Percentiles rank a stretch among this genome's conserved stretches.
Conservation (phyloP, 2,888 invertebrate species). For the Brenthis ino region DNA sequence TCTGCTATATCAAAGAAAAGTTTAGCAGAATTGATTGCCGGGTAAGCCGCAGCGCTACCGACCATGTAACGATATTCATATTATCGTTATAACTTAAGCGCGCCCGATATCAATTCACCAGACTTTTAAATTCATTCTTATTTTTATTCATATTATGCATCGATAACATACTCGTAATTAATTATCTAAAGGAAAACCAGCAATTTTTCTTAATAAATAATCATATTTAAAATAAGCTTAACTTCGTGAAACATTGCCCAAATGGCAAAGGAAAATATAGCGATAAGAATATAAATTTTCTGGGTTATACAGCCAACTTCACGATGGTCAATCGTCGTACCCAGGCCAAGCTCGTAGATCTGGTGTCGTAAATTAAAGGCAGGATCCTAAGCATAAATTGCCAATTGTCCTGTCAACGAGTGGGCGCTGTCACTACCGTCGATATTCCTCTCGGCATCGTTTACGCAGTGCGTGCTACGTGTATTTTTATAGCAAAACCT, state of each 20-base stretch:
- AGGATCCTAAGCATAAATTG: slow-evolving; percentile 58
- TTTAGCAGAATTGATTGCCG: slow-evolving; percentile 61
- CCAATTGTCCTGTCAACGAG: slow-evolving; percentile 67
- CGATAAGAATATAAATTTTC: no score
- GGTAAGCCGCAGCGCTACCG: slow-evolving; percentile 25
- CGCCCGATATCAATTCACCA: no score
- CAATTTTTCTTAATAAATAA: no score
- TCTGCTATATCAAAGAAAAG: slow-evolving; percentile 61
- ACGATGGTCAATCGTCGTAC: slow-evolving; percentile 24
- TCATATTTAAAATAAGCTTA: no score
- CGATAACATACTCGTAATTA: no score
- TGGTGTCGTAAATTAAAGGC: slow-evolving; percentile 29
- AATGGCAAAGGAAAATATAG: no score
- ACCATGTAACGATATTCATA: slow-evolving; percentile 9
- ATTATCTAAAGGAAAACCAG: no score
- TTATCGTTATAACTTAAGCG: no score
- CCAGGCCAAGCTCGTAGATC: background rate
- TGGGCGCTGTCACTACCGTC: slow-evolving; percentile 47
- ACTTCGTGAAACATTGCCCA: no score
- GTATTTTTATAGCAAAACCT: slow-evolving; percentile 5
- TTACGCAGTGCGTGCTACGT: slow-evolving; percentile 7
- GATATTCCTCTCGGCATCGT: slow-evolving; percentile 18
- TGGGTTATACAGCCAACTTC: no score
- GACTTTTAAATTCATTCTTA: no score
- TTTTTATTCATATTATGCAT: no score